phyloP scores from a whole-genome alignment of 2,888 invertebrate genomes.

The Caenorhabditis wallacei region DNA sequence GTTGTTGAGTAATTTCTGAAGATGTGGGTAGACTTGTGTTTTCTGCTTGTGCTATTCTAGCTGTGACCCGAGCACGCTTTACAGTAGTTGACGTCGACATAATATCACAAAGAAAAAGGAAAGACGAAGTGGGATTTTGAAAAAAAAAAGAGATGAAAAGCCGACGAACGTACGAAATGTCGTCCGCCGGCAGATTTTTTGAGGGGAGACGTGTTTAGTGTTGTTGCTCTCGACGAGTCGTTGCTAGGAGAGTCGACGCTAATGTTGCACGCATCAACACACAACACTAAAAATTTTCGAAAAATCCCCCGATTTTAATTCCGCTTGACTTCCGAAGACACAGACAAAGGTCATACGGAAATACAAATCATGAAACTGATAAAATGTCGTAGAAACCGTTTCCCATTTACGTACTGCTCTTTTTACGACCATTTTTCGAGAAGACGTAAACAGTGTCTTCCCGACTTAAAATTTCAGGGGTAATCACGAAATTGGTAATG shows the following conservation, averaged over 20 bases:
- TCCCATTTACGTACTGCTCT: slow-evolving; percentile 52
- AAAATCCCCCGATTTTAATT: background rate
- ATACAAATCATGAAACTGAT: slow-evolving; percentile 33
- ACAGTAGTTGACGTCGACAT: slow-evolving; percentile 55
- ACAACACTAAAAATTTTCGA: slow-evolving; percentile 21
- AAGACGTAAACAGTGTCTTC: slow-evolving; percentile 4
- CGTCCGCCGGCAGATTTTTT: slow-evolving; percentile 53
- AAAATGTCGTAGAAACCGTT: slow-evolving; percentile 31
- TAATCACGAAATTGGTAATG: slow-evolving; percentile 8
- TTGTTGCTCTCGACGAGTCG: slow-evolving; percentile 26
- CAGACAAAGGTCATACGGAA: slow-evolving; percentile 55
- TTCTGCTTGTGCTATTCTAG: slow-evolving; percentile 64
- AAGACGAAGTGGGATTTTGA: slow-evolving; percentile 15
- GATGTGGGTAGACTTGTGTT: slow-evolving; percentile 55
- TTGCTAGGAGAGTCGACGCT: slow-evolving; percentile 49
- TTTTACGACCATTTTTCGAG: slow-evolving; percentile 39
- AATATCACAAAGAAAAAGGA: slow-evolving; percentile 19
- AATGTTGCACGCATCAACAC: slow-evolving; percentile 44
- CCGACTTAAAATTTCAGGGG: background rate
- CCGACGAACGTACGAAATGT: slow-evolving; percentile 56
- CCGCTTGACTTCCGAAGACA: slow-evolving; percentile 3
- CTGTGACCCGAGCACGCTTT: slow-evolving; percentile 61
- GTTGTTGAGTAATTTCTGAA: slow-evolving; percentile 55
- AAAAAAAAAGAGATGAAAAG: slow-evolving; percentile 14
- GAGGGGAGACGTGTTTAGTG: slow-evolving; percentile 33